Evolutionary conservation across 2,113 vertebrate species (phyloP), one percentile per base, ranked within the genome.

Genomic region (Pseudonaja textilis): DNA sequence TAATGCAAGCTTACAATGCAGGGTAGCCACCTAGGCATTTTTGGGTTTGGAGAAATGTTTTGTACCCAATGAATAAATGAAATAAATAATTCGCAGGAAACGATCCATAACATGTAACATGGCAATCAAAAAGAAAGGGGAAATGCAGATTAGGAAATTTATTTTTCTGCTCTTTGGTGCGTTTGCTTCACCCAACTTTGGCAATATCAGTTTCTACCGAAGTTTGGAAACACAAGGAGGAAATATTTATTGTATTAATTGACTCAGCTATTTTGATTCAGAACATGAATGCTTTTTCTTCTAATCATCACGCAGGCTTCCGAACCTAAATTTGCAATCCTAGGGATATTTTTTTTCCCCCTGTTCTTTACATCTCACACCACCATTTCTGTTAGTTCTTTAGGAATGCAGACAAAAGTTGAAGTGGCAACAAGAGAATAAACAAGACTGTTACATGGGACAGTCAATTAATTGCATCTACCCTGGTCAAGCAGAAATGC

Each of bases 71-170:
- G 42, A 39, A 0, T 16, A 54, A 69, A 88, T 97, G 97, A 97
- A 97, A 96, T 98, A 55, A 55, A 88, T 34, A 34, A 22, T 56
- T 56, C 3, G 0, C 1, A 25, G 2, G 54, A 98, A 98, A 98
- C 98, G 98, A 98, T 98, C 98, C 98, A 97, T 98, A 98, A 98
- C 98, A 97, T 98, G 98, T 98, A 98, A 98, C 97, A 97, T 96
- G 98, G 98, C 98, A 98, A 98, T 98, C 98, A 98, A 98, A 88
- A 98, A 98, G n/a, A 74, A 74, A 34, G 2, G n/a, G 14, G 14
- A 74, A 74, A 34, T 34, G 64, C n/a, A 34, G 96, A 94, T 97
- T 96, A 97, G 94, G 97, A 50, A 50, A 98, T 91, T 96, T 96
- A 97, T 97, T 91, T 98, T 97, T 96, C 96, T 96, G 93, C 85